Conservation (phyloP, 2,888 invertebrate genomes). For the Lissonota sp. region DNA sequence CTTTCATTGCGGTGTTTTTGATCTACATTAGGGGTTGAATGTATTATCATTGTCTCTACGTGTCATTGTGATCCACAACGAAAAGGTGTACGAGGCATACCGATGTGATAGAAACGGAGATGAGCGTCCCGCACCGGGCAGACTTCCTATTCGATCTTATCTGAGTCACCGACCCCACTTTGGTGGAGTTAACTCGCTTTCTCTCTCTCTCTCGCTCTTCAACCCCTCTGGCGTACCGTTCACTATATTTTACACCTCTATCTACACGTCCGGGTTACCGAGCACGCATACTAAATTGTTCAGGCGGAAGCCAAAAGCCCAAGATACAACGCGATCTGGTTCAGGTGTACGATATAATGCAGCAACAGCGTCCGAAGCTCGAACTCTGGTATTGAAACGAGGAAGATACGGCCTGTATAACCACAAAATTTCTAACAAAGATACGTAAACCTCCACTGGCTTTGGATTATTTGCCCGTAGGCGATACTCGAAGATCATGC, state of each 20-base stretch:
- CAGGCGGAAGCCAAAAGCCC: slow-evolving; percentile 51
- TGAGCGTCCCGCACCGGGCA: slow-evolving; percentile 42
- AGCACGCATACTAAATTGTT: slow-evolving; percentile 69
- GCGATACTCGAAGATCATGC: slow-evolving; percentile 57
- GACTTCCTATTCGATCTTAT: slow-evolving; percentile 61
- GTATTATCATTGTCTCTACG: slow-evolving; percentile 32
- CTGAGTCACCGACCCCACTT: slow-evolving; percentile 62
- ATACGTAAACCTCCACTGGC: slow-evolving; percentile 16
- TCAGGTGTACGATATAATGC: slow-evolving; percentile 22
- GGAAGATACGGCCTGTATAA: slow-evolving; percentile 52
- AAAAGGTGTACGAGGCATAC: slow-evolving; percentile 40
- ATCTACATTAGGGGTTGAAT: slow-evolving; percentile 14
- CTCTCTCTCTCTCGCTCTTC: slow-evolving; percentile 7
- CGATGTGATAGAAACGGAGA: slow-evolving; percentile 23
- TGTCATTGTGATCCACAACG: slow-evolving; percentile 8
- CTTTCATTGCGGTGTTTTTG: slow-evolving; percentile 7
- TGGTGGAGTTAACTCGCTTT: slow-evolving; percentile 51
- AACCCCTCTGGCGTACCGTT: slow-evolving; percentile 45
- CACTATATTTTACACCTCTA: slow-evolving; percentile 70
- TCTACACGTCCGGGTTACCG: slow-evolving; percentile 67
- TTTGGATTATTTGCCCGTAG: slow-evolving; percentile 43
- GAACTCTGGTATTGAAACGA: slow-evolving; percentile 53
- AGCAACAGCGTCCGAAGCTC: slow-evolving; percentile 47
- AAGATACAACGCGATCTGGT: slow-evolving; percentile 48
- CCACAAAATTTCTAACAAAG: slow-evolving; percentile 59